Conservation (phyloP, 2,113 vertebrate genomes). For the Macheiramphus alcinus region DNA sequence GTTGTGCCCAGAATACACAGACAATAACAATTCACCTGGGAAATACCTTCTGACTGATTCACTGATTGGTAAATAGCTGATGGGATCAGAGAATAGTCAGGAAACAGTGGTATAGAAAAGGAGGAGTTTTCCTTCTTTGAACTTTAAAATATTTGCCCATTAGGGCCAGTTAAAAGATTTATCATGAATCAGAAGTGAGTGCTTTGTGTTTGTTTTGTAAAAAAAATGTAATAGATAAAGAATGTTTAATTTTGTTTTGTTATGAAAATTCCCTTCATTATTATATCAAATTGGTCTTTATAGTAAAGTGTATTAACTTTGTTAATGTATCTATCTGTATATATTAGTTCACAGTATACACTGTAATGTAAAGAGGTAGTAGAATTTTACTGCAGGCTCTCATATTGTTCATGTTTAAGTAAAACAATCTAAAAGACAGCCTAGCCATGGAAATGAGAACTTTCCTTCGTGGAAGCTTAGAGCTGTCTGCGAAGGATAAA, state of each 20-base stretch:
- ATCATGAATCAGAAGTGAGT: not conserved
- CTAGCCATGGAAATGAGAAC: not conserved
- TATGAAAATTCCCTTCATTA: not conserved
- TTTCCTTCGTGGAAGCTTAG: not conserved
- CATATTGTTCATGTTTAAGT: not conserved
- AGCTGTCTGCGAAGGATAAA: not conserved
- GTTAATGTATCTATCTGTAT: not conserved
- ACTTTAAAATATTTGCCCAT: not conserved
- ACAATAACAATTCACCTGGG: not conserved
- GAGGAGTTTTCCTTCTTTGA: not conserved
- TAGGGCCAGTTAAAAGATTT: not conserved
- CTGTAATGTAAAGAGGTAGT: not conserved
- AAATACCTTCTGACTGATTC: constrained; percentile 1
- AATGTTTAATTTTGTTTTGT: not conserved
- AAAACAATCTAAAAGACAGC: not conserved
- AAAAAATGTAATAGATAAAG: not conserved
- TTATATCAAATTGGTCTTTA: not conserved
- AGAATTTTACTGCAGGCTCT: not conserved
- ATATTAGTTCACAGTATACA: not conserved
- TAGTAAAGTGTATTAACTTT: not conserved
- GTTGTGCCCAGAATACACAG: not conserved
- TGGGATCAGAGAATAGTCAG: not conserved
- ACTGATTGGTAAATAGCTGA: not conserved
- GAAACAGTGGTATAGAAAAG: not conserved
- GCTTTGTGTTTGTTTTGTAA: not conserved